A percentile compares a stretch with the other conserved stretches of the same genome.
These are phyloP conservation scores for Latrodectus hesperus DNA, from an alignment of 2,888 invertebrate genomes.

Conservation along the genomic window DNA sequence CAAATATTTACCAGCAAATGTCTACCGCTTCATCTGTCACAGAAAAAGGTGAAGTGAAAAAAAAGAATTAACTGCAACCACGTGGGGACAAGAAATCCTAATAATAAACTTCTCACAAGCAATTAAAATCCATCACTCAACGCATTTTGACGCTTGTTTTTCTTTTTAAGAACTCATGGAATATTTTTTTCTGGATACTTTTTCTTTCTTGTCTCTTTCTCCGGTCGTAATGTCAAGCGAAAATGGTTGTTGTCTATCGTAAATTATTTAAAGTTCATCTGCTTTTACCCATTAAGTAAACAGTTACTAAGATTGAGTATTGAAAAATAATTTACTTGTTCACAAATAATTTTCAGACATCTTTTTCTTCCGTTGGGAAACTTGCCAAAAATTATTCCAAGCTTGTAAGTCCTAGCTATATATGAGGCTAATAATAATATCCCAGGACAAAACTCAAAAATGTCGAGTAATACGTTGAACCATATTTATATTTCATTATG, in stretches of 20 bases:
- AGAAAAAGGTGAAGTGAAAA: not conserved
- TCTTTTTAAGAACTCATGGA: not conserved
- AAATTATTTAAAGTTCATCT: not conserved
- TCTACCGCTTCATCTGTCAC: not conserved
- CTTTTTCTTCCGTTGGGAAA: too few relatives aligned
- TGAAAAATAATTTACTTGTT: too few relatives aligned
- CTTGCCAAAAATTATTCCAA: too few relatives aligned
- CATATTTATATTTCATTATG: too few relatives aligned
- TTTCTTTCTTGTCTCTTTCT: not conserved
- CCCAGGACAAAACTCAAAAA: too few relatives aligned
- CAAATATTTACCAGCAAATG: too few relatives aligned
- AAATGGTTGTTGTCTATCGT: not conserved
- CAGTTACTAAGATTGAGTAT: too few relatives aligned
- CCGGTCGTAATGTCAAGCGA: not conserved
- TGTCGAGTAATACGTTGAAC: too few relatives aligned
- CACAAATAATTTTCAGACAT: too few relatives aligned
- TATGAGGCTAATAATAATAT: too few relatives aligned
- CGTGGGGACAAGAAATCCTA: slow-evolving; percentile 25
- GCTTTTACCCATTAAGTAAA: not conserved
- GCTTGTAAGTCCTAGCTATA: too few relatives aligned
- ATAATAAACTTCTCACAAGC: slow-evolving; percentile 63
- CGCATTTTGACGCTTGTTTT: slow-evolving; percentile 62
- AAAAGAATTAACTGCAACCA: not conserved
- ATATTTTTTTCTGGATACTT: not conserved
- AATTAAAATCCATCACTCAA: slow-evolving; percentile 63